Evolutionary conservation across 2,888 invertebrate genomes (phyloP), one percentile per base, ranked within the genome.

Genomic region (Galerucella nymphaeae): DNA sequence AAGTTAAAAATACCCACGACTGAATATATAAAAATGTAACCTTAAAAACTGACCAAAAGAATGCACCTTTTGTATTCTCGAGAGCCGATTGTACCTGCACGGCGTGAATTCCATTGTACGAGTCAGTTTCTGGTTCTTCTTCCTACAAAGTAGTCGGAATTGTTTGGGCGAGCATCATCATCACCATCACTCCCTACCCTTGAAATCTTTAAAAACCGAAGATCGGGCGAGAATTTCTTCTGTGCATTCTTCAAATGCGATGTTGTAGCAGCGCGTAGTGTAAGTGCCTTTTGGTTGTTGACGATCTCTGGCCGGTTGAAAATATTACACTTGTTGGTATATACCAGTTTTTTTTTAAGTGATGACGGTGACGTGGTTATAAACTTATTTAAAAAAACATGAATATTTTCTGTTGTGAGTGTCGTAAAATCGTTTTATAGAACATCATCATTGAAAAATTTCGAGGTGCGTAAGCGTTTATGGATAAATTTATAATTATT

Each of bases 81-180:
- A 74, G 71, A 74, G 72, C 74, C 74, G 71, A 74, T 74, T 73
- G 73, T 74, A 73, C 73, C 73, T 72, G 70, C 64, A 23, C 62
- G 57, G 68, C 69, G 72, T 76, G 69, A 71, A 62, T 69, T 63
- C 57, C 68, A 73, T 76, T 74, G 72, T 74, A 18, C 63, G 61
- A 59, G 20, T 53, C n/a, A 23, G 53, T 38, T 69, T 61, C 61
- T 69, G 41, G 53, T 69, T 62, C 53, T 58, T 71, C 66, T 74
- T 76, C 76, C 69, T 73, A 74, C 73, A 74, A 74, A 62, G 59
- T 71, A 71, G 62, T 61, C 61, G 55, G 59, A 61, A 59, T 30
- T 61, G 68, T 68, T 59, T 23, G 38, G 61, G 48, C 68, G 42
- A 68, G 23, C 20, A 42, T 48, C 45, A 67, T 58, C 30, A 38